Conservation (phyloP, 2,113 vertebrate species). For the Hymenochirus boettgeri region DNA sequence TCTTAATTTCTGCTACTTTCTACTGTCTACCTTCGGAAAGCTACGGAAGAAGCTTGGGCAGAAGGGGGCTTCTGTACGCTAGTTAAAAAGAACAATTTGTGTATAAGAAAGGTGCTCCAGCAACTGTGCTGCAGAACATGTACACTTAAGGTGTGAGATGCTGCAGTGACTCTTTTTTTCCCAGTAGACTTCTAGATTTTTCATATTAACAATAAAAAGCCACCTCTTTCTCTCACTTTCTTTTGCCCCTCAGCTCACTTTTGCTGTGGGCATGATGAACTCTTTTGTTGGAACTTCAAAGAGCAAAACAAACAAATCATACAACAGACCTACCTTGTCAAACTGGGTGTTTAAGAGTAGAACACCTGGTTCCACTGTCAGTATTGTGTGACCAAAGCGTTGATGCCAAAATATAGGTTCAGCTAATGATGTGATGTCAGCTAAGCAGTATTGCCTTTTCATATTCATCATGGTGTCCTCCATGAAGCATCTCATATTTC, state of each 20-base stretch:
- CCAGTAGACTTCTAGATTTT: conserved; percentile 73
- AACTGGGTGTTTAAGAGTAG: conserved; percentile 80
- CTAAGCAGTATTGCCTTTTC: conserved; percentile 57
- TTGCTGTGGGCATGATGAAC: conserved; percentile 76
- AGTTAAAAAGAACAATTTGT: conserved; percentile 99
- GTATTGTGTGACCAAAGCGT: conserved; percentile 99
- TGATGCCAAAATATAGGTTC: conserved; percentile 93
- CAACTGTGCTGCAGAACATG: conserved; percentile 99
- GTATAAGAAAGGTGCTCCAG: conserved; percentile 96
- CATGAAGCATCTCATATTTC: background rate
- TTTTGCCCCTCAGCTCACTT: conserved; percentile 48
- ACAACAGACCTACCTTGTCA: conserved; percentile 99
- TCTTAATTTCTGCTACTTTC: conserved; percentile 45
- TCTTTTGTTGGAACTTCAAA: conserved; percentile 86
- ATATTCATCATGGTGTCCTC: conserved; percentile 47
- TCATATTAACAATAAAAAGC: conserved; percentile 68
- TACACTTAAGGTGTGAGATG: conserved; percentile 90
- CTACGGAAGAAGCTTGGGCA: conserved; percentile 98
- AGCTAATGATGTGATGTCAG: conserved; percentile 65
- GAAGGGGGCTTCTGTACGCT: conserved; percentile 98
- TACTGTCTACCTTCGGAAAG: conserved; percentile 83
- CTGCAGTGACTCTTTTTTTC: conserved; percentile 54
- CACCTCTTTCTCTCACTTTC: conserved; percentile 65
- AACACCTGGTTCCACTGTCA: conserved; percentile 85
- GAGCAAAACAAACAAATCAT: conserved; percentile 74